Evolutionary conservation across 1,140 invertebrate genomes (phyloP).

Genomic region (Portunus trituberculatus): DNA sequence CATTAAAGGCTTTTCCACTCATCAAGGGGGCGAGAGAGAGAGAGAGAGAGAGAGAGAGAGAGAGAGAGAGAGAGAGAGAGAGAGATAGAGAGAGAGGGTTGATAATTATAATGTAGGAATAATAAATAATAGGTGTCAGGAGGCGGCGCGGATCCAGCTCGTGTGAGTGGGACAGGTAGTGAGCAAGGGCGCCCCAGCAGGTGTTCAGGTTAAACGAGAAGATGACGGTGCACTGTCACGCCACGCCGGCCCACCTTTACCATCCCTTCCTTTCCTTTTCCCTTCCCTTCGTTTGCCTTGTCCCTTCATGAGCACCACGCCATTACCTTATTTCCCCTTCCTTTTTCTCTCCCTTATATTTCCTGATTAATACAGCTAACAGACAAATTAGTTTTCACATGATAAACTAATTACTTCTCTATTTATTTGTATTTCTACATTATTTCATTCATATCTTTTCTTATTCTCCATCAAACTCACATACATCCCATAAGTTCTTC

Average conservation of each 20-base stretch:
- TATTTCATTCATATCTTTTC: not conserved
- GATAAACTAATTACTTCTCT: no score
- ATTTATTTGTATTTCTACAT: not conserved
- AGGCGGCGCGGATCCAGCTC: no score
- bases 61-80: slow-evolving; percentile 39
- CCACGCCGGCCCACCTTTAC: slow-evolving; percentile 28
- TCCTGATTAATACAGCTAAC: not conserved
- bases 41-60: slow-evolving; percentile 46
- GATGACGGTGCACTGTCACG: slow-evolving; percentile 15
- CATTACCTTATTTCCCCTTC: not conserved
- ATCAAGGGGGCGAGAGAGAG: not conserved
- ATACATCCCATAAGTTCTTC: not conserved
- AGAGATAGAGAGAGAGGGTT: not conserved
- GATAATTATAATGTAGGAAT: no score
- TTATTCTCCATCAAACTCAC: not conserved
- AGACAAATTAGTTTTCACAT: not conserved
- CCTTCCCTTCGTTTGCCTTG: not conserved
- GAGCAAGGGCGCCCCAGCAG: not conserved
- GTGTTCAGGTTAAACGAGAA: not conserved
- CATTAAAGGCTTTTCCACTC: not conserved
- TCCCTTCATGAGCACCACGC: not conserved
- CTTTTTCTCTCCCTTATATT: not conserved
- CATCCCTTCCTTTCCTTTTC: not conserved
- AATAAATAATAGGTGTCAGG: no score
- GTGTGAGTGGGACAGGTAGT: not conserved